phyloP scores from a whole-genome alignment of 1,140 invertebrate species.

The Zaprionus africanus region DNA sequence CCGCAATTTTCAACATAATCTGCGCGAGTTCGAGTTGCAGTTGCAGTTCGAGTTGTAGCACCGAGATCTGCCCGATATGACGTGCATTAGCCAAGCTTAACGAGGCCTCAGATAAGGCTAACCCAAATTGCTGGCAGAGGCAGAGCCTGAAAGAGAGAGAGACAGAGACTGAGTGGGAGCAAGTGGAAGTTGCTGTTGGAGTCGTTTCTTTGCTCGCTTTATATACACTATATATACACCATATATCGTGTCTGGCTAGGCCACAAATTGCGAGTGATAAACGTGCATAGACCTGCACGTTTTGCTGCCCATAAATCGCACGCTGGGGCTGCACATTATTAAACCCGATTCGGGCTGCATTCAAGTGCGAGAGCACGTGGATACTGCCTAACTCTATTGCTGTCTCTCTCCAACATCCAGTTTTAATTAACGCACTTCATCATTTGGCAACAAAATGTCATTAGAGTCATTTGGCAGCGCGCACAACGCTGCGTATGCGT shows the following conservation, averaged over 20 bases:
- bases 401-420: conserved; percentile 10
- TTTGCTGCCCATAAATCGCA: neutral
- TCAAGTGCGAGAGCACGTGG: neutral
- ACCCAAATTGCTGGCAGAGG: neutral
- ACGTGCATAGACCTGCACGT: neutral
- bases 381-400: neutral
- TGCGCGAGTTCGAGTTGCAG: conserved; percentile 17
- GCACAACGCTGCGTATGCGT: conserved; percentile 30
- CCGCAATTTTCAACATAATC: conserved; percentile 35
- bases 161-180: too few relatives aligned
- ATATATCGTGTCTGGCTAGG: neutral
- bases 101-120: conserved; percentile 1
- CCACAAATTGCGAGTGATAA: conserved; percentile 7
- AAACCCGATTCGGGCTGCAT: neutral
- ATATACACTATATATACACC: neutral
- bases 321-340: neutral
- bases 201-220: neutral
- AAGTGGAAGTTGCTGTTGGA: neutral
- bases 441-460: conserved; percentile 4
- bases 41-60: conserved; percentile 12
- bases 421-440: conserved; percentile 56
- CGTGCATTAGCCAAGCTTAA: conserved; percentile 1
- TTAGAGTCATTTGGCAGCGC: conserved; percentile 10
- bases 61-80: conserved; percentile 12
- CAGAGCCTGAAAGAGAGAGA: neutral